These are phyloP conservation scores for Drosophila lacicola DNA, from an alignment of 2,888 invertebrate species.

Conservation along the genomic window DNA sequence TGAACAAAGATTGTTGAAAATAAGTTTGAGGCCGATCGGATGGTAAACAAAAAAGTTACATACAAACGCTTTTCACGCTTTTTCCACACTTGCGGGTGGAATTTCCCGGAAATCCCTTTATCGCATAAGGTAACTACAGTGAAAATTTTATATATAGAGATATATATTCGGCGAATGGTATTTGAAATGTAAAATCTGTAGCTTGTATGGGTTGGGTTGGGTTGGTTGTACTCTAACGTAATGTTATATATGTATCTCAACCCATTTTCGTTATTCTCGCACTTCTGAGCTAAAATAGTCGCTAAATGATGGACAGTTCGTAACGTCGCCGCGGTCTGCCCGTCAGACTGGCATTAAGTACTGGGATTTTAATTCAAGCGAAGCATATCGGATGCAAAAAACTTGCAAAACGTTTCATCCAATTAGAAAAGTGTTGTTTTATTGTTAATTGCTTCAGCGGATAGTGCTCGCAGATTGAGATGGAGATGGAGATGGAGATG, in stretches of 20 bases:
- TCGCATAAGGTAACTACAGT: no score
- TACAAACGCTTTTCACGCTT: no score
- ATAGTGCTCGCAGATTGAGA: constrained; percentile 23
- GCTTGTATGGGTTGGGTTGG: no score
- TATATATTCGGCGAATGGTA: no score
- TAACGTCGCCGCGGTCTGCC: neutral
- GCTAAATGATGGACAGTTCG: constrained; percentile 5
- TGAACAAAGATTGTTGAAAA: no score
- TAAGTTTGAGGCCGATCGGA: no score
- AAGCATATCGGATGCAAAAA: constrained; percentile 66
- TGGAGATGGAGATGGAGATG: constrained; percentile 15
- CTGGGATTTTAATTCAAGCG: constrained; percentile 47
- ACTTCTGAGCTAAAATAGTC: constrained; percentile 10
- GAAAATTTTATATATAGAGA: no score
- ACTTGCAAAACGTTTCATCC: constrained; percentile 81
- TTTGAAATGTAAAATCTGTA: no score
- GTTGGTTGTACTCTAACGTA: no score
- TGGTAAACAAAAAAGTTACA: no score
- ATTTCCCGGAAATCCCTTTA: no score
- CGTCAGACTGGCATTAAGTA: constrained; percentile 27
- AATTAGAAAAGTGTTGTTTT: constrained; percentile 80
- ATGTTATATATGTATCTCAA: neutral
- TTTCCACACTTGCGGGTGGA: no score
- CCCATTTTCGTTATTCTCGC: neutral
- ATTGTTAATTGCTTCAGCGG: constrained; percentile 74